Base-by-base conservation (phyloP, 2,888 invertebrate genomes). In the Podabrus alpinus region DNA sequence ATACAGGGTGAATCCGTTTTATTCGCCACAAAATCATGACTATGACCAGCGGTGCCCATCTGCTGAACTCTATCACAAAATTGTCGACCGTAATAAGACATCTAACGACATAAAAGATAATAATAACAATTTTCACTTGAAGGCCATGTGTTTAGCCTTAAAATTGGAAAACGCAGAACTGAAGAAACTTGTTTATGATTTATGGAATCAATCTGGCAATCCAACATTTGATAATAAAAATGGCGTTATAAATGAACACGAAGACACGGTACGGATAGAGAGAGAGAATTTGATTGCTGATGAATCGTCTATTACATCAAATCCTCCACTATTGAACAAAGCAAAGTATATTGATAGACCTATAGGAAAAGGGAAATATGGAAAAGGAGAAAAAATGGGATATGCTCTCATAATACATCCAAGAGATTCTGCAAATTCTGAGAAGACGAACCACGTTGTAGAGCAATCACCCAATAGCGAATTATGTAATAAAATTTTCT, bases 201-300 rank as follows among this genome's bases (percentile, higher is more conserved):
- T n/a, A n/a, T 45, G 13, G 13, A 2, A 0, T 2, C 0, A n/a
- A 1, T 7, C 45, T 1, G 1, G 7, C 7, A n/a, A n/a, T n/a
- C 45, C 13, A 45, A 45, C 5, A 5, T 13, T 7, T 21, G 4
- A 21, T 21, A 7, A 21, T 2, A 21, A 1, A 1, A 7, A 21
- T 2, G 21, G 7, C 4, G 1, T 7, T n/a, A 5, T n/a, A n/a
- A 13, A n/a, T n/a, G n/a, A n/a, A n/a, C n/a, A n/a, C 0, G n/a
- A n/a, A 7, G 45, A n/a, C 45, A 7, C n/a, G n/a, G 45, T 45
- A 3, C n/a, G n/a, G 2, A 1, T 0, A 7, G 7, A n/a, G 7
- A 45, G 5, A 9, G n/a, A 45, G 2, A 7, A 2, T n/a, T n/a
- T 45, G 1, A 45, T n/a, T n/a, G 2, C 5, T n/a, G 45, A 45